Evolutionary conservation across 2,888 invertebrate species (phyloP).

Genomic region (Acanthoscelides obtectus): DNA sequence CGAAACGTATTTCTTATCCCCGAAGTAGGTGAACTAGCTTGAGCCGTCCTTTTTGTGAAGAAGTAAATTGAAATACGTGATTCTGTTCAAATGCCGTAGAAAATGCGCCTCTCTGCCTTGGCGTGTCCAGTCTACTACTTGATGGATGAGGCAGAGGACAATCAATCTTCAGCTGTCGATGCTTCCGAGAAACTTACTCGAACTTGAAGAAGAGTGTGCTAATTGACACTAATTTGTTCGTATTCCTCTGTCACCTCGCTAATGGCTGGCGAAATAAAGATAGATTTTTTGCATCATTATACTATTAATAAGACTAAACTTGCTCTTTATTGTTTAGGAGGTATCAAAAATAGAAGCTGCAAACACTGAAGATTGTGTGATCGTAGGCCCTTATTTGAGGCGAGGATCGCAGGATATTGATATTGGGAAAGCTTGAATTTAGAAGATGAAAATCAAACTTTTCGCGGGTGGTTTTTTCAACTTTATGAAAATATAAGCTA

Average conservation of each 20-base stretch:
- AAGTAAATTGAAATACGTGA: background rate
- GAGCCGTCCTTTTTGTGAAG: background rate
- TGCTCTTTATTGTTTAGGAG: too few species aligned
- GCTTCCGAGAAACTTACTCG: background rate
- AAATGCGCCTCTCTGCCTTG: too few species aligned
- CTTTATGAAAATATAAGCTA: too few species aligned
- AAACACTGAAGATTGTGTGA: too few species aligned
- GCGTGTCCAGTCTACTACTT: background rate
- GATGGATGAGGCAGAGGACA: background rate
- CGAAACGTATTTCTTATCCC: background rate
- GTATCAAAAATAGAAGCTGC: too few species aligned
- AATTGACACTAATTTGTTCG: background rate
- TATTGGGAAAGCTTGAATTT: too few species aligned
- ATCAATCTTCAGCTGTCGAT: background rate
- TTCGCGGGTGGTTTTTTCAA: too few species aligned
- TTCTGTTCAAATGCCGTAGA: background rate
- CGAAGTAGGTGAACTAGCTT: background rate
- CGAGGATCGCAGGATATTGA: too few species aligned
- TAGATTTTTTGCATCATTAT: too few species aligned
- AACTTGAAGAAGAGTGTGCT: background rate
- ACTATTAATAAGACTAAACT: too few species aligned
- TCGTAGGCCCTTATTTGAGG: too few species aligned
- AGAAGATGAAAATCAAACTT: too few species aligned
- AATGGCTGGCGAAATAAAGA: background rate
- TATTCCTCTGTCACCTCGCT: background rate